These are phyloP conservation scores for Trichonephila clavata DNA, from an alignment of 1,140 invertebrate species.

Conservation along the genomic window DNA sequence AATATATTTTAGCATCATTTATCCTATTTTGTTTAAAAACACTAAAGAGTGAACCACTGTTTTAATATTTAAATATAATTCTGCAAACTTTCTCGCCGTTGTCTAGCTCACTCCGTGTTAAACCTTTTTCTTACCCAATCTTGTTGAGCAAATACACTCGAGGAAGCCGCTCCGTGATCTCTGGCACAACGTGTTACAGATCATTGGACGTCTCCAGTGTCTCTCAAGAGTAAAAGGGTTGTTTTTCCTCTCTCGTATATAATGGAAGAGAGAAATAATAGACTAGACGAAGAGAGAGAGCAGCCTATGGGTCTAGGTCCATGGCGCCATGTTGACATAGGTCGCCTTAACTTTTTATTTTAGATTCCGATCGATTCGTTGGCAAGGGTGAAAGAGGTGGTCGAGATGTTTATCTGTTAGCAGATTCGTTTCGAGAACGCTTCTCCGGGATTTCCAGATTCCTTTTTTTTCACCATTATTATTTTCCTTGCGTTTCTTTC, in stretches of 20 bases:
- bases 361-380: slow-evolving; percentile 44
- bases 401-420: slow-evolving; percentile 49
- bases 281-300: background rate
- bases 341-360: slow-evolving; percentile 47
- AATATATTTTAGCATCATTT: background rate
- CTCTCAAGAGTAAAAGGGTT: slow-evolving; percentile 38
- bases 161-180: background rate
- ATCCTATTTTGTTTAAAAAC: background rate
- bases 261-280: slow-evolving; percentile 49
- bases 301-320: slow-evolving; percentile 34
- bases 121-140: background rate
- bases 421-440: slow-evolving; percentile 29
- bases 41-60: background rate
- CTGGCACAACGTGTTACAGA: slow-evolving; percentile 11
- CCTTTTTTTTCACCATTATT: background rate
- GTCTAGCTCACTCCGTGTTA: background rate
- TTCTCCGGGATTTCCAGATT: slow-evolving; percentile 45
- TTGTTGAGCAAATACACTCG: slow-evolving; percentile 6
- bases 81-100: background rate
- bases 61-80: background rate
- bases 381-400: slow-evolving; percentile 54
- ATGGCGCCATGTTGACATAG: slow-evolving; percentile 63
- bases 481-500: slow-evolving; percentile 24
- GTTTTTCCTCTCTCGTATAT: background rate
- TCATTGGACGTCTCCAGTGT: slow-evolving; percentile 17